A percentile compares a stretch with the other conserved stretches of the same genome.
phyloP scores from a whole-genome alignment of 1,140 invertebrate genomes.

The Cydia strobilella region DNA sequence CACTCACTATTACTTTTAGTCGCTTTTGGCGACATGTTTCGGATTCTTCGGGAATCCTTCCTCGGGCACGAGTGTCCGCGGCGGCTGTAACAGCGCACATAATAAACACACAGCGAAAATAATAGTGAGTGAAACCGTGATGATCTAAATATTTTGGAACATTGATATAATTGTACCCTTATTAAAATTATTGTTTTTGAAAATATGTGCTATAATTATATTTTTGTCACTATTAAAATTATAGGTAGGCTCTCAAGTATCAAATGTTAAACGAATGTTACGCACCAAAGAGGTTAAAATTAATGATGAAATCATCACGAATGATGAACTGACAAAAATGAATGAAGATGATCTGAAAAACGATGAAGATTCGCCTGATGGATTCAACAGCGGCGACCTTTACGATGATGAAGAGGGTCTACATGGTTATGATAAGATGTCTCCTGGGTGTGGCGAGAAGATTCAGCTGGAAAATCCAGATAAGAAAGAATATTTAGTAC shows the following conservation, averaged over 20 bases:
- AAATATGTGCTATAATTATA: no score
- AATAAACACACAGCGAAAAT: no score
- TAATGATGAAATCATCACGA: background rate
- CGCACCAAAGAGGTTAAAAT: constrained; percentile 10
- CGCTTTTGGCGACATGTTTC: no score
- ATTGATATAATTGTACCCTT: no score
- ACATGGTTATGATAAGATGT: constrained; percentile 64
- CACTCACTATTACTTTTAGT: no score
- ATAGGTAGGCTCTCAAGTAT: constrained; percentile 30
- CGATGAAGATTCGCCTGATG: background rate
- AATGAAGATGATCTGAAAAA: background rate
- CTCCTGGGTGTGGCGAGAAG: constrained; percentile 54
- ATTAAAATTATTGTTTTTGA: no score
- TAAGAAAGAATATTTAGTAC: constrained; percentile 69
- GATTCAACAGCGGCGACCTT: constrained; percentile 35
- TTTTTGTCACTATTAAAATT: constrained; percentile 35
- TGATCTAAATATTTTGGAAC: no score
- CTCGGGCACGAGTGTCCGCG: no score
- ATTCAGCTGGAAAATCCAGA: constrained; percentile 69
- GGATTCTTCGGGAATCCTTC: no score
- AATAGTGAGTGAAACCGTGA: no score
- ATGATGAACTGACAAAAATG: constrained; percentile 1
- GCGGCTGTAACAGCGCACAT: no score
- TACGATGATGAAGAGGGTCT: constrained; percentile 49
- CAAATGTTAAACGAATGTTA: constrained; percentile 15